Percentiles rank a stretch among this genome's conserved stretches.
Evolutionary conservation across 2,113 vertebrate genomes (phyloP).

Genomic region (Mesitornis unicolor): DNA sequence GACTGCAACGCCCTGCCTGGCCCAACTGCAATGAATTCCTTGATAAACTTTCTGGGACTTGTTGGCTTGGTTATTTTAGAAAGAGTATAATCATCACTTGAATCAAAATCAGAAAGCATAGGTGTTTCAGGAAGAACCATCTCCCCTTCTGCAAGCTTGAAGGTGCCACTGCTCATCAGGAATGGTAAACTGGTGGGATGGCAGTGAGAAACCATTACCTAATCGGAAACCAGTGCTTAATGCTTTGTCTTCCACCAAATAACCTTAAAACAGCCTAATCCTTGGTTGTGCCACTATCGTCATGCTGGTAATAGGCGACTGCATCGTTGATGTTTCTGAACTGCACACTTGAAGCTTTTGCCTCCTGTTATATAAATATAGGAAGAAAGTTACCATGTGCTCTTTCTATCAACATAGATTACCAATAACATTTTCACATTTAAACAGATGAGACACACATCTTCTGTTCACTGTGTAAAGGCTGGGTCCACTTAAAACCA

Average conservation of each 20-base stretch:
- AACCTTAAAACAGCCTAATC: conserved; percentile 74
- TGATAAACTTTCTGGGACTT: conserved; percentile 55
- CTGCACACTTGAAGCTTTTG: conserved; percentile 79
- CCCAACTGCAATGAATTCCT: conserved; percentile 34
- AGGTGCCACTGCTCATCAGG: conserved; percentile 69
- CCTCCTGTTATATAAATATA: conserved; percentile 71
- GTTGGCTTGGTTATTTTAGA: conserved; percentile 38
- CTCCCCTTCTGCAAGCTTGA: conserved; percentile 71
- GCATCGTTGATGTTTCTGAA: conserved; percentile 72
- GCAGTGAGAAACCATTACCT: conserved; percentile 73
- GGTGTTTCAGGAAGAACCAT: conserved; percentile 44
- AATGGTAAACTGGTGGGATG: conserved; percentile 70
- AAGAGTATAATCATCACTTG: conserved; percentile 71
- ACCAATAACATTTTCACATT: conserved; percentile 72
- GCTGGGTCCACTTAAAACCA: conserved; percentile 29
- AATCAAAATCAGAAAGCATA: conserved; percentile 72
- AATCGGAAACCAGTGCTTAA: conserved; percentile 70
- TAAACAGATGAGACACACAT: conserved; percentile 61
- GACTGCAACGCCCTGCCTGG: conserved; percentile 21
- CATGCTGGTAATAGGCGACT: conserved; percentile 72
- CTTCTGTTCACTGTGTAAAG: conserved; percentile 68
- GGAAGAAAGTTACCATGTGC: conserved; percentile 71
- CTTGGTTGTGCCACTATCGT: conserved; percentile 74
- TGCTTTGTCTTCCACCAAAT: conserved; percentile 73
- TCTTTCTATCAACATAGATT: conserved; percentile 75